Base-by-base conservation (phyloP, 2,888 invertebrate genomes). In the Eristalinus aeneus region DNA sequence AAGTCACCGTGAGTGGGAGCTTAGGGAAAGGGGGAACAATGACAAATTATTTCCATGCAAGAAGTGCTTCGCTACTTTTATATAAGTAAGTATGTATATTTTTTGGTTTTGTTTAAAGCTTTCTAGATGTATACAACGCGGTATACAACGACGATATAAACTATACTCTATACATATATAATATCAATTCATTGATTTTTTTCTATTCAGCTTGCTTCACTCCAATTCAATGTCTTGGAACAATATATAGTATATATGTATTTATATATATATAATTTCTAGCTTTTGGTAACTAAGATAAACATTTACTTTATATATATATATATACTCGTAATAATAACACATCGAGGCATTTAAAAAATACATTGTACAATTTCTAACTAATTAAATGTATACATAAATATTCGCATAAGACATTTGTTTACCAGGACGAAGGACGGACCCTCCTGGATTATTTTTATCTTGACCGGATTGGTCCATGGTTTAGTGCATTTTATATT, bases 341-440 rank as follows among this genome's bases (percentile, higher is more conserved):
- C 86, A 86, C 86, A 86, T 78, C 78, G 82, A 86, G 86, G 86
- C 82, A 82, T 74, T 46, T 86, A 86, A 86, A 86, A 86, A 86
- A 86, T 86, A 82, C 82, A 82, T 86, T 86, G 86, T 86, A 86
- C 86, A 86, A 86, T 86, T 86, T 82, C 86, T 86, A 86, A 86
- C 86, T 86, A 86, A 86, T 81, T 82, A 77, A 86, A 82, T 88
- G 82, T 84, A 85, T 79, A 84, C 86, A 76, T 82, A 82, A 79
- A 86, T 79, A 56, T 86, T 83, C 74, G 86, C 88, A 88, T 88
- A 88, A 88, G 88, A 88, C 88, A 73, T 86, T 88, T 78, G 71
- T 82, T 72, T 79, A 88, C 86, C 86, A 88, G 81, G 86, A 78
- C 77, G 23, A 78, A 85, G 85, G 85, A 88, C 79, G 88, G 85